Evolutionary conservation across 1,140 invertebrate genomes (phyloP), one percentile per base, ranked within the genome.

Genomic region (Trichonephila clavata): DNA sequence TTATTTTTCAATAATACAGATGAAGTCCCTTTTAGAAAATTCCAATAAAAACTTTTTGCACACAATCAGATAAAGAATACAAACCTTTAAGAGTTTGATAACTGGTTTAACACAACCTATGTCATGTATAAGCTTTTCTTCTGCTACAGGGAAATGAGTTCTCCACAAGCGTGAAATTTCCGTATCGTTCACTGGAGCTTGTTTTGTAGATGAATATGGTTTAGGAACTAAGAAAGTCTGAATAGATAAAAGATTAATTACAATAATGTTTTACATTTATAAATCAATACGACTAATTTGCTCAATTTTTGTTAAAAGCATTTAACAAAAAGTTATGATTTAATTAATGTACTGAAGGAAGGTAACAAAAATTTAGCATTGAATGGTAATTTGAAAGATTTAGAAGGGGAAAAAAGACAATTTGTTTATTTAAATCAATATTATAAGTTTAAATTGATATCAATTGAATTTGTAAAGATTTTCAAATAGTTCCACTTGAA

Each of bases 1-100:
- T 39, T 4, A 39, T 39, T 39, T 39, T 39, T 39, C 32, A 39
- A 39, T 39, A 39, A 39, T 39, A 39, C 32, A 39, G 4, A 39
- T 2, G 32, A 43, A 43, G 10, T 50, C 7, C 0, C 50, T 50
- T 39, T 50, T 13, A 50, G 50, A 50, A 50, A 50, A 50, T 24
- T 68, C 13, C 24, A 68, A 3, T 8, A 27, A 13, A 68, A 10
- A 68, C 8, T 10, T 20, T 65, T 65, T 10, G 4, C n/a, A 81
- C 18, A 50, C 14, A 39, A 43, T 50, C 1, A 5, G 50, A 13
- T 13, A 50, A 10, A 16, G n/a, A 86, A 50, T 10, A 93, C 68
- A 80, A 60, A 94, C 93, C 88, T 94, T 94, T 77, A 94, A 81
- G 27, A 94, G 65, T 43, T 94, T 94, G 57, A 94, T 94, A 1